Conservation (phyloP, 1,140 invertebrate genomes). For the Argopecten irradians region DNA sequence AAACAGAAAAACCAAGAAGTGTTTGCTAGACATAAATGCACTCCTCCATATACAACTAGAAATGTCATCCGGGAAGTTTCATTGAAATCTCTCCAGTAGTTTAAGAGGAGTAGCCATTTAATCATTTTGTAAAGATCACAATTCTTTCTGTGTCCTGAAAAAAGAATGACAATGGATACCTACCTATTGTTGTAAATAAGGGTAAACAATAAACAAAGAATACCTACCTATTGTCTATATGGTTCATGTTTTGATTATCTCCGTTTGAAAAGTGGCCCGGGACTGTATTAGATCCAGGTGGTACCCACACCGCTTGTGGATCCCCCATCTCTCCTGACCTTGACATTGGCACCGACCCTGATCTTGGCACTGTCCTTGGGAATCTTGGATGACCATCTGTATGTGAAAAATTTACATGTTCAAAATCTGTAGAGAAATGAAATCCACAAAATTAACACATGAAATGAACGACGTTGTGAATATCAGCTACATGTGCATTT, state of each 20-base stretch:
- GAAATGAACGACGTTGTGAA: too few species aligned
- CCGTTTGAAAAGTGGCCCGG: slow-evolving; percentile 59
- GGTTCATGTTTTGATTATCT: slow-evolving; percentile 53
- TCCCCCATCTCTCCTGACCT: slow-evolving; percentile 49
- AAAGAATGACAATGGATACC: too few species aligned
- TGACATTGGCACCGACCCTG: slow-evolving; percentile 76
- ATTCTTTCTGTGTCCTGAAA: too few species aligned
- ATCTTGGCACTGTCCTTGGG: slow-evolving; percentile 65
- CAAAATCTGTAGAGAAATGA: too few species aligned
- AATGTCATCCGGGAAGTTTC: too few species aligned
- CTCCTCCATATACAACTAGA: too few species aligned
- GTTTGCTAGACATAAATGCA: too few species aligned
- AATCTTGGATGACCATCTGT: slow-evolving; percentile 62
- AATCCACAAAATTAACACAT: not conserved
- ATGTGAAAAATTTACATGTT: slow-evolving; percentile 23
- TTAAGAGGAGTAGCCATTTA: too few species aligned
- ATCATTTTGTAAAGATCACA: too few species aligned
- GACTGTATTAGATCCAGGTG: slow-evolving; percentile 52
- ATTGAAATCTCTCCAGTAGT: too few species aligned
- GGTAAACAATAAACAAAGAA: not conserved
- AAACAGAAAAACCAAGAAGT: too few species aligned
- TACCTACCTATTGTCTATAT: slow-evolving; percentile 60
- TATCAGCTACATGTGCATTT: too few species aligned
- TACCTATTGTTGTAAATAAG: not conserved
- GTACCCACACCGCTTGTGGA: slow-evolving; percentile 44